Evolutionary conservation across 1,140 invertebrate species (phyloP).

Genomic region (Forficula auricularia): DNA sequence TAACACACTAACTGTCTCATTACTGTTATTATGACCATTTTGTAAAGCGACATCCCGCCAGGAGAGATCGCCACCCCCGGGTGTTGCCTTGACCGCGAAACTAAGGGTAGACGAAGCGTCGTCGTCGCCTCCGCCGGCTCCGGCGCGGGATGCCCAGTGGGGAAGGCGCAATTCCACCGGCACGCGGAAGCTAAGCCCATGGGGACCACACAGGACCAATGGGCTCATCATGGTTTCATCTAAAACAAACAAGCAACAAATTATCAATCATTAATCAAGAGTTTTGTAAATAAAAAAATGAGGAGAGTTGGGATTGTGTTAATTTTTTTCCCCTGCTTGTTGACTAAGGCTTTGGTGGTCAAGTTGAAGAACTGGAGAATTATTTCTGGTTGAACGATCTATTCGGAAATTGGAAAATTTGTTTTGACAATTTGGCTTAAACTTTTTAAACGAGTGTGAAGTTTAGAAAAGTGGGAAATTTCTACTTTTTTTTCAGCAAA

Average conservation of each 20-base stretch:
- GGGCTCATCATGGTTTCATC: conserved; percentile 85
- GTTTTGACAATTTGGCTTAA: too few relatives aligned
- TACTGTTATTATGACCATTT: conserved; percentile 23
- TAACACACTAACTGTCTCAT: conserved; percentile 58
- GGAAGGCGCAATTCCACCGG: conserved; percentile 72
- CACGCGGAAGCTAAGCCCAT: conserved; percentile 68
- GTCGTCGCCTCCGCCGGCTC: conserved; percentile 46
- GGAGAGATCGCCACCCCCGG: conserved; percentile 56
- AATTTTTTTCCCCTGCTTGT: conserved; percentile 1
- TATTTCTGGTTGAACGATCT: too few relatives aligned
- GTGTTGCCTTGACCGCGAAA: conserved; percentile 58
- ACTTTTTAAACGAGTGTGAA: too few relatives aligned
- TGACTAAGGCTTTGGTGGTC: neutral
- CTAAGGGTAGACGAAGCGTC: conserved; percentile 51
- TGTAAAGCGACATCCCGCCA: conserved; percentile 39
- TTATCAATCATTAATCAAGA: conserved; percentile 5
- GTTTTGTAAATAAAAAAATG: conserved; percentile 1
- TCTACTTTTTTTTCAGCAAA: too few relatives aligned
- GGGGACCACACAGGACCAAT: conserved; percentile 86
- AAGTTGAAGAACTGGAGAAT: too few relatives aligned
- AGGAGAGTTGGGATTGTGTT: neutral
- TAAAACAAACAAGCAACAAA: conserved; percentile 23
- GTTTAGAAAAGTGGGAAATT: too few relatives aligned
- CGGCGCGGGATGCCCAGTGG: conserved; percentile 39
- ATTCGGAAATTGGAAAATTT: too few relatives aligned